Percentiles rank a stretch among this genome's conserved stretches.
phyloP scores from a whole-genome alignment of 2,113 vertebrate species.

The Amphiprion ocellaris region DNA sequence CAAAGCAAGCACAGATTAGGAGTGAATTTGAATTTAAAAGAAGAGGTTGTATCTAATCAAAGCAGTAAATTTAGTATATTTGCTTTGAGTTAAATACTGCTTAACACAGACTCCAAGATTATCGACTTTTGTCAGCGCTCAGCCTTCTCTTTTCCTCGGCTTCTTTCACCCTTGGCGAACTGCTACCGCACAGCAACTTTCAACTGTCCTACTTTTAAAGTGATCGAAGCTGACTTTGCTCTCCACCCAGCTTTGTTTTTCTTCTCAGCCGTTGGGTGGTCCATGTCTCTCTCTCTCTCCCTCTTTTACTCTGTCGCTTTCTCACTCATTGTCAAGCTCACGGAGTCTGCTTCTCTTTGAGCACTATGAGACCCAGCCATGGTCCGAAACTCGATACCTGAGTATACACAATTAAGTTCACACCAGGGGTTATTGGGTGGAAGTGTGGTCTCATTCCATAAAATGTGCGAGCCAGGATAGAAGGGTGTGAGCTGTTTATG shows the following conservation, averaged over 20 bases:
- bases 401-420: constrained; percentile 83
- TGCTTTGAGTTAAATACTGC: not conserved
- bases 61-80: not conserved
- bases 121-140: not conserved
- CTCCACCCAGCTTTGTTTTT: constrained; percentile 76
- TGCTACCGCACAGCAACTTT: constrained; percentile 48
- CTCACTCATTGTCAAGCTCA: constrained; percentile 73
- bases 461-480: constrained; percentile 65
- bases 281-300: constrained; percentile 53
- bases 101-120: not conserved
- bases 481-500: constrained; percentile 45
- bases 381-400: constrained; percentile 75
- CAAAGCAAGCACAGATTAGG: not conserved
- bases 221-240: constrained; percentile 69
- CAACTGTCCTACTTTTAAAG: constrained; percentile 53
- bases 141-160: not conserved
- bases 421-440: constrained; percentile 75
- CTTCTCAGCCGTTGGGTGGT: constrained; percentile 80
- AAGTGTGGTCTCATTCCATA: constrained; percentile 70
- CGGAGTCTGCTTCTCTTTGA: constrained; percentile 76
- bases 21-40: not conserved
- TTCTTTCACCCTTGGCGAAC: constrained; percentile 40
- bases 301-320: constrained; percentile 41
- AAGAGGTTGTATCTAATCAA: not conserved
- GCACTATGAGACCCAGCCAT: constrained; percentile 46